Base-by-base conservation (phyloP, 2,113 vertebrate genomes). In the Syngnathus scovelli region DNA sequence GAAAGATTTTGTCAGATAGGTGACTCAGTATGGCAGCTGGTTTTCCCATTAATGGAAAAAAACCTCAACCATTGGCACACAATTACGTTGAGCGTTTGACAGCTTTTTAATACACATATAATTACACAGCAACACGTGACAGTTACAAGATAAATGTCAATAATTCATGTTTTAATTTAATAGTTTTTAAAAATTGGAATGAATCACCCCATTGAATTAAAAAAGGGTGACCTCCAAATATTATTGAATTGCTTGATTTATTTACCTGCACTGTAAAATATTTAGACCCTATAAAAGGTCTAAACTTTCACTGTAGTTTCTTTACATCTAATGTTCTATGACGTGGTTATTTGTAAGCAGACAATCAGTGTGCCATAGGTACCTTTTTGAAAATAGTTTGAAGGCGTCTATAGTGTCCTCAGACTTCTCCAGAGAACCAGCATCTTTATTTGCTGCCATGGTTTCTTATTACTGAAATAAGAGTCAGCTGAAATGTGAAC, bases 361-460 rank as follows among this genome's bases (percentile, higher is more conserved):
- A 21, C 6, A 41, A 36, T 43, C 19, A n/a, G 6, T 12, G 38
- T 21, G 60, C n/a, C 15, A 3, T n/a, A 44, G 5, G 64, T 63
- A 85, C 85, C 52, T 73, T 15, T 64, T 70, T 9, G 0, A 0
- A 51, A 61, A 63, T 0, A 33, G 0, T 1, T 1, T 3, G 0
- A 23, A 1, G n/a, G 72, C 59, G 0, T 87, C 83, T 41, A 78
- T 7, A 0, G 15, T 0, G 59, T 81, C 81, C 6, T 0, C 55
- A 46, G 59, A 33, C 7, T 0, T 0, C 3, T 65, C 71, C 2
- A 18, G 11, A 23, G 39, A 16, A 23, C 1, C 38, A 15, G 33
- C 27, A 12, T 10, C 56, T 5, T 0, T 0, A 13, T 0, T 2
- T 1, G 73, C 68, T 23, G 69, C 78, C 83, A 87, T 87, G 52